Conservation (phyloP, 2,797 vertebrate species). For the Poecilia wingei region DNA sequence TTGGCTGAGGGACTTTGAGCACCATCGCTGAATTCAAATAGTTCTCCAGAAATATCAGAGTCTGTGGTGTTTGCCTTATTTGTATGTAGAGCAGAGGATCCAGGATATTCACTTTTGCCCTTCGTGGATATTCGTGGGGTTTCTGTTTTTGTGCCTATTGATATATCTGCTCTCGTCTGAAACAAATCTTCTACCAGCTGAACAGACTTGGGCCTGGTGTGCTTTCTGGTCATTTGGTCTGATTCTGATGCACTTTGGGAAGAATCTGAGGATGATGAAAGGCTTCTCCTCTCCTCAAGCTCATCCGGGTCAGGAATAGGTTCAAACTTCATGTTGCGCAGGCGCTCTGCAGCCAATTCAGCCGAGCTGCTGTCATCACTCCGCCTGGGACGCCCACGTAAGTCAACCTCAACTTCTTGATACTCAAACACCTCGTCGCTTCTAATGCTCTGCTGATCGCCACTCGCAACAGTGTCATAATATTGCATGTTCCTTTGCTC, state of each 20-base stretch:
- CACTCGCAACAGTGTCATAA: slow-evolving; percentile 66
- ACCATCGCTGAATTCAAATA: slow-evolving; percentile 82
- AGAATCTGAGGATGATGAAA: slow-evolving; percentile 63
- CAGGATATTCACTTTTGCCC: slow-evolving; percentile 19
- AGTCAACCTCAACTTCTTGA: slow-evolving; percentile 17
- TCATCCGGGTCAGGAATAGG: slow-evolving; percentile 61
- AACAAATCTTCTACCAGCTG: slow-evolving; percentile 33
- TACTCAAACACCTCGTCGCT: slow-evolving; percentile 40
- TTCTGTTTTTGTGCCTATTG: slow-evolving; percentile 8
- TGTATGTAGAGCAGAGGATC: slow-evolving; percentile 47
- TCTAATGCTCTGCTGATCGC: slow-evolving; percentile 33
- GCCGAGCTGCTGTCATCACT: slow-evolving; percentile 33
- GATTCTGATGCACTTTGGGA: slow-evolving; percentile 46
- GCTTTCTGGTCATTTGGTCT: slow-evolving; percentile 15
- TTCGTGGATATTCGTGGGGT: slow-evolving; percentile 28
- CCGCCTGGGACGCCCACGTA: slow-evolving; percentile 20
- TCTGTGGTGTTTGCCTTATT: slow-evolving; percentile 33
- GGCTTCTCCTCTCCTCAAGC: slow-evolving; percentile 39
- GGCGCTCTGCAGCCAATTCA: not conserved
- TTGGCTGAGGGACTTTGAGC: slow-evolving; percentile 51
- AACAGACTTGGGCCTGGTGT: slow-evolving; percentile 19
- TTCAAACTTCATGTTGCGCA: slow-evolving; percentile 60
- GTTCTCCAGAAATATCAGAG: slow-evolving; percentile 69
- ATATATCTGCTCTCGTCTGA: slow-evolving; percentile 57
- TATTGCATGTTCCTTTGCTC: slow-evolving; percentile 56